Conservation (phyloP, 2,797 vertebrate species). For the Protonibea diacanthus region DNA sequence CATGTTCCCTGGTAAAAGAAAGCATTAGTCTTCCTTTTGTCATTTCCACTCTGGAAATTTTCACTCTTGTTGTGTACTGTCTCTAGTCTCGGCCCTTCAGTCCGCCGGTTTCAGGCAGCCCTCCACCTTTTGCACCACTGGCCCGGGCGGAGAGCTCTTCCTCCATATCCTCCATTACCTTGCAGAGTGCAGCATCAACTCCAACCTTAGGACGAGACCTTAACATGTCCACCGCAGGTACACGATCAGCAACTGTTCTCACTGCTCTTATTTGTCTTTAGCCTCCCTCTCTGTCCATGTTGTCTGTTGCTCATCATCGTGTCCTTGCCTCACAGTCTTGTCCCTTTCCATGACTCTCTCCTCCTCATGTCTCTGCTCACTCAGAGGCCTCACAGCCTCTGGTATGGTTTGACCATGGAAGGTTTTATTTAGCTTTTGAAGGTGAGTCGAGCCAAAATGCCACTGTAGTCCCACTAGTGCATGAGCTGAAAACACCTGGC, state of each 20-base stretch:
- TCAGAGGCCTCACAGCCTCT: conserved; percentile 97
- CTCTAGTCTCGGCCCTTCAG: conserved; percentile 94
- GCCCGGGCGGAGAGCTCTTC: conserved; percentile 98
- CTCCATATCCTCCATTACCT: conserved; percentile 96
- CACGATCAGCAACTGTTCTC: not conserved
- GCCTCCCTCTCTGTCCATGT: conserved; percentile 45
- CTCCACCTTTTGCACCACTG: conserved; percentile 95
- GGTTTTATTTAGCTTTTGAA: conserved; percentile 99
- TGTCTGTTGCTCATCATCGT: conserved; percentile 79
- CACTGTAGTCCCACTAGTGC: conserved; percentile 54
- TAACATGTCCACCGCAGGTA: conserved; percentile 83
- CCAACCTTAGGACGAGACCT: conserved; percentile 94
- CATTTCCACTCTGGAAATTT: too few species aligned
- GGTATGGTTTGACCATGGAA: conserved; percentile 99
- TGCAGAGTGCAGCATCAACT: conserved; percentile 96
- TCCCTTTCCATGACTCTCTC: conserved; percentile 87
- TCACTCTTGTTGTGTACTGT: conserved; percentile 27
- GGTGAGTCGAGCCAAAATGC: conserved; percentile 88
- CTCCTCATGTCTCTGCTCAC: conserved; percentile 89
- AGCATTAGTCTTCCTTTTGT: not conserved
- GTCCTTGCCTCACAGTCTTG: conserved; percentile 87
- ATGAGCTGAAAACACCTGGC: conserved; percentile 51
- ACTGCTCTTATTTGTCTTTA: not conserved
- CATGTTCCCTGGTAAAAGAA: not conserved
- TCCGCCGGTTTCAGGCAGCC: conserved; percentile 95